Evolutionary conservation across 2,797 vertebrate species (phyloP), one percentile per base, ranked within the genome.

Genomic region (Mergus octosetaceus): DNA sequence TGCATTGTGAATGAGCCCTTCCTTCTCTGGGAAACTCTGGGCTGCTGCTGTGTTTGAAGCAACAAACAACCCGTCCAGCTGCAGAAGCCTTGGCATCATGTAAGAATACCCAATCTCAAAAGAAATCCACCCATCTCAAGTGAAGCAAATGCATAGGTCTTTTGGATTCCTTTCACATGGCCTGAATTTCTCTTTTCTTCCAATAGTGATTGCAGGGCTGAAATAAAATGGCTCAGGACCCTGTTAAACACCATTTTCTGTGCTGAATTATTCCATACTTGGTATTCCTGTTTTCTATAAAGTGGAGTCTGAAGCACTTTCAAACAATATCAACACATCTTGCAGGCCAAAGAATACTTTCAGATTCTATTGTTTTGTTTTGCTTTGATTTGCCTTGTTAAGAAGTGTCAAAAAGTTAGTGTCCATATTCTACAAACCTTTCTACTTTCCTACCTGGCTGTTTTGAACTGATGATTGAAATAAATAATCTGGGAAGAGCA

Each of bases 281-380:
- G 54, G 21, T 58, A 49, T 83, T 96, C 80, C 71, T 69, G 16
- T 85, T 90, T 86, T 87, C 57, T 77, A 39, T 32, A 89, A 64
- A 15, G 25, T 12, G 17, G 41, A 74, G 19, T 54, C 34, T 69
- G 72, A 90, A 88, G n/a, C 66, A 71, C 36, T 51, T 51, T 51
- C 8, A 34, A 10, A 68, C 12, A 30, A 10, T 65, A 86, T 64
- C 47, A 64, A 70, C 57, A 51, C 4, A 34, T 19, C 25, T 78
- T 58, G 49, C 2, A 73, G 25, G n/a, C 65, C 61, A 92, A 80
- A 82, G 5, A 71, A 38, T 62, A 79, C 49, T 90, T 93, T 69
- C 74, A 53, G 30, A 54, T 47, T 76, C 13, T 56, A 56, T 56
- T 32, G 53, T 56, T 7, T 13, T 53, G 36, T 53, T 57, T 9